These are phyloP conservation scores for Acanthisitta chloris DNA, from an alignment of 2,113 vertebrate species.

Conservation along the genomic window DNA sequence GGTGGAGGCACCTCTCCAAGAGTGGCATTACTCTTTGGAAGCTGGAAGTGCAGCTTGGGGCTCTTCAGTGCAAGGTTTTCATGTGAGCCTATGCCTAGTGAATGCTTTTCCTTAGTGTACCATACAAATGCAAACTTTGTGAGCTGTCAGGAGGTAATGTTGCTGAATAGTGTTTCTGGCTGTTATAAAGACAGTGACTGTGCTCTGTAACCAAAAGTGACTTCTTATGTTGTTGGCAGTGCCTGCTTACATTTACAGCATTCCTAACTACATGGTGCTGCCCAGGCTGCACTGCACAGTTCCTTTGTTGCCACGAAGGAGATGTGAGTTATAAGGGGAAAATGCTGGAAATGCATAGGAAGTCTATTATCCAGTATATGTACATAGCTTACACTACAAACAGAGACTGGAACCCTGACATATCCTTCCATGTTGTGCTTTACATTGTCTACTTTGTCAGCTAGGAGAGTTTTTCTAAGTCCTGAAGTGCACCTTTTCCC, in stretches of 20 bases:
- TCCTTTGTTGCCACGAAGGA: background rate
- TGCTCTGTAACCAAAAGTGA: background rate
- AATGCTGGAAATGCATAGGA: background rate
- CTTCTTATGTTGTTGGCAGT: background rate
- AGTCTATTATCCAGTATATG: fast-evolving
- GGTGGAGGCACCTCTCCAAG: background rate
- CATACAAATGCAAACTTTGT: fast-evolving
- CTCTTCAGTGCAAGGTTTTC: background rate
- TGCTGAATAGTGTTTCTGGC: background rate
- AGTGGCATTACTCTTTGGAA: background rate
- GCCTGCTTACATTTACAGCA: background rate
- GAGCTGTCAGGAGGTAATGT: background rate
- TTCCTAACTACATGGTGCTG: background rate
- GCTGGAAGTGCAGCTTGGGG: background rate
- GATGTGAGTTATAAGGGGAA: background rate
- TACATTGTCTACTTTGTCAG: background rate
- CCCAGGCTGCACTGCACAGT: background rate
- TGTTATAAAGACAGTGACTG: background rate
- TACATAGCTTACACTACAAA: fast-evolving
- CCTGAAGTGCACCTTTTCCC: background rate
- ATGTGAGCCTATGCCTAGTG: background rate
- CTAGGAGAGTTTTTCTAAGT: background rate
- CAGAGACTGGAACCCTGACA: background rate
- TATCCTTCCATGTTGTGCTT: background rate
- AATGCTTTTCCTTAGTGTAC: background rate